phyloP scores from a whole-genome alignment of 2,113 vertebrate species.

The Fulica atra region DNA sequence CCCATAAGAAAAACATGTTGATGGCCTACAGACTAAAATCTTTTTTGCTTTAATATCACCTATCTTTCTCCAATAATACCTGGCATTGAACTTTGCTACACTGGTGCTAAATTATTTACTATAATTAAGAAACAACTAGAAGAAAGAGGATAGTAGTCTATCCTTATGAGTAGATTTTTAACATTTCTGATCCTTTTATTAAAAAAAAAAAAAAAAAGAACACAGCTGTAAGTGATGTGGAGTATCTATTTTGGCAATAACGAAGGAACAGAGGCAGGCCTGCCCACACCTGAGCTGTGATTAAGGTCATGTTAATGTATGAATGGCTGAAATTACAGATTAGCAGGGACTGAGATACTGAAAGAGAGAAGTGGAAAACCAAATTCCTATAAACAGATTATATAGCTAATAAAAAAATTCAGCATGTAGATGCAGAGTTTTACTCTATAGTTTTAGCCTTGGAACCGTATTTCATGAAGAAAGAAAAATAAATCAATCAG shows the following conservation, averaged over 20 bases:
- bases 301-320: neutral
- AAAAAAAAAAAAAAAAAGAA: neutral
- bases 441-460: neutral
- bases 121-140: neutral
- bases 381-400: neutral
- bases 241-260: neutral
- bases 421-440: neutral
- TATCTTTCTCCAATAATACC: neutral
- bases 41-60: neutral
- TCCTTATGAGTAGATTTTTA: neutral
- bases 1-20: neutral
- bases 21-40: neutral
- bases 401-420: neutral
- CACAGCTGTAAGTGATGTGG: neutral
- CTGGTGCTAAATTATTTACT: neutral
- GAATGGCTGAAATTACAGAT: neutral
- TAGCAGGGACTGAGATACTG: neutral
- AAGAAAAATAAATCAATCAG: neutral
- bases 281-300: neutral
- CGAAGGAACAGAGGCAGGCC: neutral
- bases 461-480: neutral
- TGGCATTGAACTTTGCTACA: neutral
- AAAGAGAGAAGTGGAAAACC: neutral
- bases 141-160: neutral
- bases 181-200: neutral